These are phyloP conservation scores for Platichthys flesus DNA, from an alignment of 2,113 vertebrate species.

Conservation along the genomic window DNA sequence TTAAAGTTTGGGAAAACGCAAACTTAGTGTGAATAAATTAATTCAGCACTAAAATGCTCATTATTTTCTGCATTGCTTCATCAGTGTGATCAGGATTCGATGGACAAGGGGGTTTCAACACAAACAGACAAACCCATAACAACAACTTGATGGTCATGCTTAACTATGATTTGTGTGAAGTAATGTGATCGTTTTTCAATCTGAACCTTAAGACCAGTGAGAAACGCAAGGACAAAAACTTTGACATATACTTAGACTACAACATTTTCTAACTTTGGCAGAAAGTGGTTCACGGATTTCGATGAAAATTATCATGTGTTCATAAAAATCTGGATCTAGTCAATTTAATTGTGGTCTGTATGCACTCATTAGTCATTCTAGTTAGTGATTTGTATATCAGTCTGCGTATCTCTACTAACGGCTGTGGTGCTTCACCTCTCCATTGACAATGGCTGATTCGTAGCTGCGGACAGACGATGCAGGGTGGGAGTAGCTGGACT, in stretches of 20 bases:
- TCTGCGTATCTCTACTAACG: no score
- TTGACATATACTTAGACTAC: not conserved
- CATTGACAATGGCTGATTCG: slow-evolving; percentile 89
- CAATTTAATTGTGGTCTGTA: no score
- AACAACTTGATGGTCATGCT: not conserved
- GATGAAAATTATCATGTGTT: no score
- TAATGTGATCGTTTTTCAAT: not conserved
- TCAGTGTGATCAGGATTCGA: not conserved
- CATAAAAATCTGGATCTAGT: no score
- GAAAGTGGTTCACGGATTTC: no score
- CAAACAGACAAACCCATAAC: not conserved
- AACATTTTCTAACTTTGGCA: no score
- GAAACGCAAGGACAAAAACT: not conserved
- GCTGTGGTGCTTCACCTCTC: slow-evolving; percentile 86
- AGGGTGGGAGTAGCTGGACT: slow-evolving; percentile 85
- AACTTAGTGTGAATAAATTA: not conserved
- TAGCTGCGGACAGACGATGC: slow-evolving; percentile 89
- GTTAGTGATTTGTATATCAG: not conserved
- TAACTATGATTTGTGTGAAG: not conserved
- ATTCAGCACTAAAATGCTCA: not conserved
- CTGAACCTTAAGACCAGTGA: not conserved
- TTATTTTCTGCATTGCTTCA: not conserved
- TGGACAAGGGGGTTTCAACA: not conserved
- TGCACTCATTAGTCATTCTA: not conserved
- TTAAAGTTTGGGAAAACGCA: not conserved